These are phyloP conservation scores for Nebria ingens DNA, from an alignment of 1,140 invertebrate genomes.

Conservation along the genomic window DNA sequence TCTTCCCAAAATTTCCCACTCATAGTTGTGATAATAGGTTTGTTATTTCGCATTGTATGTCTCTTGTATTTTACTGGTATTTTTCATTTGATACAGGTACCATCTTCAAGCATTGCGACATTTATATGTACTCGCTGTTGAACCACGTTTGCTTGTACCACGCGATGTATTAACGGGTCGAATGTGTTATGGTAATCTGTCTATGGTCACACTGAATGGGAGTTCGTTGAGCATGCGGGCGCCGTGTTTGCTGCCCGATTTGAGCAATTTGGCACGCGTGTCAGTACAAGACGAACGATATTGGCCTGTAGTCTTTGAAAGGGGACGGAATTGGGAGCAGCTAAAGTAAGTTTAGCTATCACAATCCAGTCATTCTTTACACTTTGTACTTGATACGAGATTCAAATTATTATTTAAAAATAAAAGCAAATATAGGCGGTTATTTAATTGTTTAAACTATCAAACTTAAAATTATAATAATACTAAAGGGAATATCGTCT, in stretches of 20 bases:
- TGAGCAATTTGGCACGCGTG: slow-evolving; percentile 64
- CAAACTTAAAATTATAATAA: too few relatives aligned
- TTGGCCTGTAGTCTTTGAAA: slow-evolving; percentile 76
- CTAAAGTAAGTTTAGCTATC: slow-evolving; percentile 50
- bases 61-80: slow-evolving; percentile 10
- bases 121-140: slow-evolving; percentile 86
- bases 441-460: too few relatives aligned
- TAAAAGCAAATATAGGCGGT: too few relatives aligned
- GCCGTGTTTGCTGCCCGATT: slow-evolving; percentile 78
- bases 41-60: slow-evolving; percentile 9
- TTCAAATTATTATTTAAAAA: too few relatives aligned
- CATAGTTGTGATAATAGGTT: slow-evolving; percentile 92
- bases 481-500: too few relatives aligned
- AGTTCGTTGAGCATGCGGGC: slow-evolving; percentile 53
- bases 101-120: slow-evolving; percentile 93
- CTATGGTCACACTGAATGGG: slow-evolving; percentile 48
- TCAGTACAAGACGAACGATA: slow-evolving; percentile 73
- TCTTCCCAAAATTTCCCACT: slow-evolving; percentile 95
- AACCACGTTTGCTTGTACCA: slow-evolving; percentile 78
- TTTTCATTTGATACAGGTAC: slow-evolving; percentile 47
- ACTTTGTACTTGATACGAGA: background rate
- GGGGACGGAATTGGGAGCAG: slow-evolving; percentile 71
- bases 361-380: too few relatives aligned
- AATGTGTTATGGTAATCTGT: slow-evolving; percentile 71
- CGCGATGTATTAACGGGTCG: slow-evolving; percentile 70